Conservation (phyloP, 1,140 invertebrate genomes). For the Papilio helenus region DNA sequence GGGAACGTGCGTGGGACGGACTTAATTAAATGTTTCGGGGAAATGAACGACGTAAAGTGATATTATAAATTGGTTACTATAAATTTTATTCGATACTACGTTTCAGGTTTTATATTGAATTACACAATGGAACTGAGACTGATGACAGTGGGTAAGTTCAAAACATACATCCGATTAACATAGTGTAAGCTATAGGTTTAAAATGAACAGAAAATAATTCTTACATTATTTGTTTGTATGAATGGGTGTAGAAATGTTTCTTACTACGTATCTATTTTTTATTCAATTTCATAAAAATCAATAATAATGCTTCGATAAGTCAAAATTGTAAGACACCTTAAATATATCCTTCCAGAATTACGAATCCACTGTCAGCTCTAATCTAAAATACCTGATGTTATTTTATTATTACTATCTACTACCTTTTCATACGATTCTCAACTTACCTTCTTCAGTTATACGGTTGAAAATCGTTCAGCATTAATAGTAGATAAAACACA, state of each 20-base stretch:
- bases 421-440: neutral
- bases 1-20: constrained; percentile 14
- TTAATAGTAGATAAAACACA: constrained; percentile 3
- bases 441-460: neutral
- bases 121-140: neutral
- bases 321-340: neutral
- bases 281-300: neutral
- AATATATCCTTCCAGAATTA: constrained; percentile 7
- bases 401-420: constrained; percentile 3
- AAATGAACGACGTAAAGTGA: constrained; percentile 2
- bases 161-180: neutral
- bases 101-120: neutral
- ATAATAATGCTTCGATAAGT: neutral
- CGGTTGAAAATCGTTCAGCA: neutral
- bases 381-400: constrained; percentile 24
- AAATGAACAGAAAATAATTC: no score
- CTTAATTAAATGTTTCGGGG: constrained; percentile 21
- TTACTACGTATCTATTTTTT: neutral
- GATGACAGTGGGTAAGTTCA: neutral
- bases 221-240: no score
- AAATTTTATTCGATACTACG: neutral
- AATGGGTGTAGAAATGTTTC: no score
- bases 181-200: neutral
- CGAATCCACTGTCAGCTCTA: constrained; percentile 15
- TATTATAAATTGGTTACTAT: constrained; percentile 22